These are phyloP conservation scores for Pseudopipra pipra DNA, from an alignment of 2,113 vertebrate species.

Conservation along the genomic window DNA sequence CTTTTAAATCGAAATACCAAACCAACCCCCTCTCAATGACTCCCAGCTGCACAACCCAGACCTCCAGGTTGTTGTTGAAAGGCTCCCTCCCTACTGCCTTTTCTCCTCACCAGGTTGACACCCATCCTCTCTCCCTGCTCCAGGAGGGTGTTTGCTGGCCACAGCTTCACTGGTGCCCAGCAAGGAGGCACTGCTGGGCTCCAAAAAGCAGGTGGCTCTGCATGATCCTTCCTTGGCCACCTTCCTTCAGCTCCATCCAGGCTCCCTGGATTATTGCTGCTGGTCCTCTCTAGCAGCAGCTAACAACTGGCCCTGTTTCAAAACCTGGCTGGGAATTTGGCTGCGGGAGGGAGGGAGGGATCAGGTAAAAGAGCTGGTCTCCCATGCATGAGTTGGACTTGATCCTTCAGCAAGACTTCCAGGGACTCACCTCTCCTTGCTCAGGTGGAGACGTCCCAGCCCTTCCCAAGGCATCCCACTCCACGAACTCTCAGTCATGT, in stretches of 20 bases:
- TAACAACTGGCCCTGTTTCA: not conserved
- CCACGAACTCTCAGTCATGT: constrained; percentile 23
- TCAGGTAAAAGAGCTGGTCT: constrained; percentile 8
- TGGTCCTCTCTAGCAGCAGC: constrained; percentile 7
- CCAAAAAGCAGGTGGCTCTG: not conserved
- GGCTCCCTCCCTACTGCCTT: not conserved
- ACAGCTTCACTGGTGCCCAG: not conserved
- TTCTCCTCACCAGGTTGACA: not conserved
- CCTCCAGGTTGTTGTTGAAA: not conserved
- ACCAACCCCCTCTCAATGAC: not conserved
- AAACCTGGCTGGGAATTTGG: not conserved
- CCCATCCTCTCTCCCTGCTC: not conserved
- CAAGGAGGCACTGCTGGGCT: not conserved
- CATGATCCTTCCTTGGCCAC: not conserved
- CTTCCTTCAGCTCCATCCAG: not conserved
- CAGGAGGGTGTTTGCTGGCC: not conserved
- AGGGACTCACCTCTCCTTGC: constrained; percentile 64
- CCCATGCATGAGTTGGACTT: not conserved
- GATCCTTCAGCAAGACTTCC: not conserved
- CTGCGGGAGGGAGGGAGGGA: not conserved
- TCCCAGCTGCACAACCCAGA: not conserved
- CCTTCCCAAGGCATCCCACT: constrained; percentile 52
- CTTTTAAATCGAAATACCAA: not conserved
- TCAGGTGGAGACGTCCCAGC: constrained; percentile 44
- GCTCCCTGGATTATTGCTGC: not conserved